These are phyloP conservation scores for Lycorma delicatula DNA, from an alignment of 1,140 invertebrate species.

Conservation along the genomic window DNA sequence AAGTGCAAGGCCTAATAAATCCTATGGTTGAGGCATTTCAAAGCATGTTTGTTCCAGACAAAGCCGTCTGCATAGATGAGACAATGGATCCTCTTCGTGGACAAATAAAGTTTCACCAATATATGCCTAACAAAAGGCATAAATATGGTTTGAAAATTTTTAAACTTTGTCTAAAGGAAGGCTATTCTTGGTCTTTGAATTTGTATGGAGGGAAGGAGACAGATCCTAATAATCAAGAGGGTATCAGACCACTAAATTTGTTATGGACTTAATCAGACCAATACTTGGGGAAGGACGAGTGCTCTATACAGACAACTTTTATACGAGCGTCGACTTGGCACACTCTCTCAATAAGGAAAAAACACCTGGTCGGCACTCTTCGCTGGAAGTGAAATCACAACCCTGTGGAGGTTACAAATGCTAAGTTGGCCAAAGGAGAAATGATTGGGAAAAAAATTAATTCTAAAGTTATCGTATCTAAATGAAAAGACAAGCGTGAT, in stretches of 20 bases:
- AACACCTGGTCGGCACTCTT: background rate
- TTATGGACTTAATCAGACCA: background rate
- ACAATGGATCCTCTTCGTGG: constrained; percentile 32
- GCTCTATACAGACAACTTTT: background rate
- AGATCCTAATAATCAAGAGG: background rate
- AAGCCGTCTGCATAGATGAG: constrained; percentile 34
- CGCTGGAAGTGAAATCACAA: background rate
- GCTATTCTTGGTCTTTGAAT: constrained; percentile 25
- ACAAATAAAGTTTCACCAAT: constrained; percentile 32
- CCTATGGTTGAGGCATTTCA: background rate
- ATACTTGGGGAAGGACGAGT: background rate
- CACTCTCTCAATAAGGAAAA: background rate
- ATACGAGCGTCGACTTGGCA: background rate
- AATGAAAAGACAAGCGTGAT: background rate
- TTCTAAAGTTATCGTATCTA: background rate
- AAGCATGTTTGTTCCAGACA: constrained; percentile 11
- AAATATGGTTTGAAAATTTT: constrained; percentile 30
- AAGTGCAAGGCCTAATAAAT: background rate
- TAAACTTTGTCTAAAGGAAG: constrained; percentile 26
- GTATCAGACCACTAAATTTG: background rate
- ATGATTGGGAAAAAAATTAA: background rate
- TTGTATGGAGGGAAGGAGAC: constrained; percentile 23
- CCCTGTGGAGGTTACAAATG: background rate
- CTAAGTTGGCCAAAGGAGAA: background rate
- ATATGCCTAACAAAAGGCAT: constrained; percentile 30